Conservation (phyloP, 2,797 vertebrate species). For the Macrochelys suwanniensis region DNA sequence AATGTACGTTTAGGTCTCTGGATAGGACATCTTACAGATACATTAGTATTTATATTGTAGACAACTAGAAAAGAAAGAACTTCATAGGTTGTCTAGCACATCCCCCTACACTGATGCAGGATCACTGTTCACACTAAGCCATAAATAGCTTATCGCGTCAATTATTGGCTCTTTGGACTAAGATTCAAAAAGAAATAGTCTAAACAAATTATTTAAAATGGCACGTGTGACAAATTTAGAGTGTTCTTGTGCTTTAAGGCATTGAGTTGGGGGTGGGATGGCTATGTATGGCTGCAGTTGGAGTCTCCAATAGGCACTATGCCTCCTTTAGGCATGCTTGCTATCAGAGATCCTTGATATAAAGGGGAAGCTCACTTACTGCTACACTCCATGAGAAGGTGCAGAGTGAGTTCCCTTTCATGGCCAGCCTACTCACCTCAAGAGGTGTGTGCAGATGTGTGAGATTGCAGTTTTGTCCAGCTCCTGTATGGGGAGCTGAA, state of each 20-base stretch:
- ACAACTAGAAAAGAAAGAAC: background rate
- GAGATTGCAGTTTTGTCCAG: background rate
- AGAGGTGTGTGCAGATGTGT: background rate
- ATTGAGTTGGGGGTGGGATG: background rate
- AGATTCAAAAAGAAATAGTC: background rate
- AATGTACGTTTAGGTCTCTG: background rate
- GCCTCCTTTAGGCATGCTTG: background rate
- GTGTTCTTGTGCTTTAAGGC: background rate
- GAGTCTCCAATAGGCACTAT: too few relatives aligned
- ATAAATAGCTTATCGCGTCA: background rate
- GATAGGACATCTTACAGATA: background rate
- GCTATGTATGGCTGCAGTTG: too few relatives aligned
- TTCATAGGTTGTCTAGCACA: background rate
- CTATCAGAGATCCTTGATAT: background rate
- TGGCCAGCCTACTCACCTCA: background rate
- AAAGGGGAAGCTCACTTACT: background rate
- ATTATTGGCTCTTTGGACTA: background rate
- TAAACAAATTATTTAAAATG: background rate
- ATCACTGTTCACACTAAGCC: background rate
- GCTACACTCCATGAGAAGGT: too few relatives aligned
- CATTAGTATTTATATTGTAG: background rate
- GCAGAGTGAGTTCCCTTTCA: background rate
- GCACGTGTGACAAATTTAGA: background rate
- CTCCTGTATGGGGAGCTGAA: background rate
- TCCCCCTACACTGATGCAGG: background rate